Percentiles rank a stretch among this genome's conserved stretches.
Evolutionary conservation across 2,113 vertebrate genomes (phyloP).

Genomic region (Ondatra zibethicus): DNA sequence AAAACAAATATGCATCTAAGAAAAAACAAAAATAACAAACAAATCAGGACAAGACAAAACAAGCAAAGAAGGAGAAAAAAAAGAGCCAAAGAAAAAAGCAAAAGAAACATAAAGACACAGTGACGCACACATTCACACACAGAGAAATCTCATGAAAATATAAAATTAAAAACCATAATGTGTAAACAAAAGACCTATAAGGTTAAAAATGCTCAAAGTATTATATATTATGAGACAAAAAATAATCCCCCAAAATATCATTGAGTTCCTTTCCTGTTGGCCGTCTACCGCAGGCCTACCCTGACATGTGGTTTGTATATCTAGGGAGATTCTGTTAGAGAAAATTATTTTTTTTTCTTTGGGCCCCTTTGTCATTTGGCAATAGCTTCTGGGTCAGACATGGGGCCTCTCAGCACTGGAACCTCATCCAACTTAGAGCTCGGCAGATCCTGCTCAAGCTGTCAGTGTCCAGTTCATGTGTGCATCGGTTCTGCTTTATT

Average conservation of each 20-base stretch:
- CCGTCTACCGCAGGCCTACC: neutral
- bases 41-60: neutral
- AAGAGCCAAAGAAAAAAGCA: neutral
- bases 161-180: neutral
- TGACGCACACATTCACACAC: neutral
- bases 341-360: neutral
- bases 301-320: neutral
- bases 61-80: neutral
- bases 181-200: neutral
- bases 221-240: neutral
- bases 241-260: neutral
- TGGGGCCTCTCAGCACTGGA: neutral
- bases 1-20: neutral
- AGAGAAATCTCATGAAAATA: neutral
- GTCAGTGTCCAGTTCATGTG: neutral
- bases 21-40: neutral
- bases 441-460: neutral
- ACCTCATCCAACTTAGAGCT: neutral
- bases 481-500: neutral
- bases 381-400: neutral
- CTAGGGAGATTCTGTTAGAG: neutral
- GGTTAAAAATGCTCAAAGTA: neutral
- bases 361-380: neutral
- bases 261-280: neutral
- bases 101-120: neutral